A percentile compares a stretch with the other conserved stretches of the same genome.
Evolutionary conservation across 2,113 vertebrate genomes (phyloP).

Genomic region (Marmota monax): DNA sequence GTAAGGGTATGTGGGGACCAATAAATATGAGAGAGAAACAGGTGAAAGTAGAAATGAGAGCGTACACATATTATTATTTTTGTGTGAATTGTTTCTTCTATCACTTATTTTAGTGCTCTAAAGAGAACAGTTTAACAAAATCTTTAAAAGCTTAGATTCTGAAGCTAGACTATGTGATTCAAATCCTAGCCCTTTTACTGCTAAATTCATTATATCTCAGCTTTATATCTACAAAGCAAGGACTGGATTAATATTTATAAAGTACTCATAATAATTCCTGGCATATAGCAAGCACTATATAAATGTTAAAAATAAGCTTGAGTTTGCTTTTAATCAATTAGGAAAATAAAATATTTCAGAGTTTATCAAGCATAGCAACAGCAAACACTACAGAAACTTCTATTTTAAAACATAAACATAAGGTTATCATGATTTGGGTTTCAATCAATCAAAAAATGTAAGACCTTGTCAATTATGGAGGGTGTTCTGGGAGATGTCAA

Average conservation of each 20-base stretch:
- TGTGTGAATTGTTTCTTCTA: not conserved
- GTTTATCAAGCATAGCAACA: not conserved
- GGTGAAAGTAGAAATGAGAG: not conserved
- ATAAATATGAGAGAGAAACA: not conserved
- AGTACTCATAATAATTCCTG: not conserved
- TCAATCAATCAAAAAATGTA: not conserved
- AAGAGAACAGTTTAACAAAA: not conserved
- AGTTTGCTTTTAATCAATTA: not conserved
- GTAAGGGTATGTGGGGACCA: not conserved
- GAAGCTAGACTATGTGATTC: not conserved
- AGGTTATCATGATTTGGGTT: not conserved
- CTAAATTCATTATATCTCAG: not conserved
- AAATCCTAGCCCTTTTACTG: not conserved
- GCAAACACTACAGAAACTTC: not conserved
- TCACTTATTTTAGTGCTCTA: slow-evolving; percentile 20
- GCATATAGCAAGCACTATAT: not conserved
- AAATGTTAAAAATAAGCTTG: slow-evolving; percentile 41
- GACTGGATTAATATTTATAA: not conserved
- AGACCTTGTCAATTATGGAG: not conserved
- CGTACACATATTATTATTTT: not conserved
- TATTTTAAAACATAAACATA: not conserved
- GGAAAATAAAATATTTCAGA: not conserved
- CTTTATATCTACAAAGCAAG: not conserved
- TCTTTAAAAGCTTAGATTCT: not conserved
- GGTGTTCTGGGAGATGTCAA: not conserved